Evolutionary conservation across 2,888 invertebrate genomes (phyloP), one percentile per base, ranked within the genome.

Genomic region (Diadegma fenestrale): DNA sequence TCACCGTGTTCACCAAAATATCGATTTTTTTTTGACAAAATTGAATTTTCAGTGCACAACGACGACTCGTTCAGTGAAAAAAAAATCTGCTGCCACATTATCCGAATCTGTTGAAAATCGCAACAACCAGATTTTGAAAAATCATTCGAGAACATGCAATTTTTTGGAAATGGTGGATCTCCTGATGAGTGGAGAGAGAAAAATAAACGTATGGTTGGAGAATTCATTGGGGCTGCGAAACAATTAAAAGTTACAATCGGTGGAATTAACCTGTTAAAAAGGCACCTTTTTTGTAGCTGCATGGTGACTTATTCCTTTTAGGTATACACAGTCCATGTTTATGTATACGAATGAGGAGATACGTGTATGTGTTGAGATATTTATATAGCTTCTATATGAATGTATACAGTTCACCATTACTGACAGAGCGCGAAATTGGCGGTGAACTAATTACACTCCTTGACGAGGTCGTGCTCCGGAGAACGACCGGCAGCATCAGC

Each of bases 371-470:
- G 22, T 68, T 22, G 54, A 45, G 48, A 51, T 45, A 73, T n/a
- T 61, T 45, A 26, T 73, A 61, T 73, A 64, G 48, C 48, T 14
- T 12, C 12, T 61, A 73, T 75, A 64, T 66, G 33, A 30, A 66
- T 71, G 37, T 71, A 72, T 73, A 68, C 30, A 51, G 83, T 73
- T 37, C 43, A 79, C 72, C 80, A 84, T 84, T 86, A 84, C 86
- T 75, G 79, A 82, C 77, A 68, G 83, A 80, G 84, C 86, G 86
- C 81, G 86, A 87, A 87, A 87, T 87, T 87, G 87, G 86, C 84
- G 87, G 87, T 86, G 82, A 73, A 86, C 87, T 87, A 87, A 87
- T 87, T 87, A 86, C 87, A 87, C 79, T 86, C 84, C 79, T 80
- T 86, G 86, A 87, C 87, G 86, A 86, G 87, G 82, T 86, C 78